Conservation (phyloP, 2,113 vertebrate genomes). For the Malaclemys terrapin region DNA sequence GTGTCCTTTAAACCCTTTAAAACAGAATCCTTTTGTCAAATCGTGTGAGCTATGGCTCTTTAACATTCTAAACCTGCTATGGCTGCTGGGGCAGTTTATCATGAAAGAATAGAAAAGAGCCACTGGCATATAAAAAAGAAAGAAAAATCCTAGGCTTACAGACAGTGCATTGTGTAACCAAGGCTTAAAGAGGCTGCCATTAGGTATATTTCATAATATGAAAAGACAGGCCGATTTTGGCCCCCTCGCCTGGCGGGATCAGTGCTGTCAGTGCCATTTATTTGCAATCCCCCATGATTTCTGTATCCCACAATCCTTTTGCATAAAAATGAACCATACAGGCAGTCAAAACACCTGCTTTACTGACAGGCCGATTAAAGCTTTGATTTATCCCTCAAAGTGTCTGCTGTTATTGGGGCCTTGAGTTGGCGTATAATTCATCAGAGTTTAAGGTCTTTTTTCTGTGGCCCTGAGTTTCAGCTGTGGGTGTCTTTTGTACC, state of each 20-base stretch:
- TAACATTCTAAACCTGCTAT: conserved; percentile 80
- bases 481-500: conserved; percentile 73
- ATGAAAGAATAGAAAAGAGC: conserved; percentile 73
- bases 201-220: conserved; percentile 83
- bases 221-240: conserved; percentile 83
- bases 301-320: conserved; percentile 77
- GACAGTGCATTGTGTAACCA: conserved; percentile 64
- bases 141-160: conserved; percentile 60
- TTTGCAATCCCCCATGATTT: conserved; percentile 83
- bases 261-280: conserved; percentile 83
- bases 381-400: conserved; percentile 80
- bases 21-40: conserved; percentile 77
- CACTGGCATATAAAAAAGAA: conserved; percentile 68
- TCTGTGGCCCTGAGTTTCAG: conserved; percentile 60
- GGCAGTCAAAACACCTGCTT: conserved; percentile 86
- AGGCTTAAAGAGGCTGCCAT: conserved; percentile 64
- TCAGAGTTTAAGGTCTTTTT: conserved; percentile 73
- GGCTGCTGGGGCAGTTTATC: conserved; percentile 79
- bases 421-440: conserved; percentile 75
- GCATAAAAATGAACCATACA: conserved; percentile 85
- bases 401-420: conserved; percentile 67
- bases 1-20: conserved; percentile 68
- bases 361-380: conserved; percentile 83
- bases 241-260: conserved; percentile 79
- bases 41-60: conserved; percentile 73